phyloP scores from a whole-genome alignment of 2,888 invertebrate genomes.

The Aelia acuminata region DNA sequence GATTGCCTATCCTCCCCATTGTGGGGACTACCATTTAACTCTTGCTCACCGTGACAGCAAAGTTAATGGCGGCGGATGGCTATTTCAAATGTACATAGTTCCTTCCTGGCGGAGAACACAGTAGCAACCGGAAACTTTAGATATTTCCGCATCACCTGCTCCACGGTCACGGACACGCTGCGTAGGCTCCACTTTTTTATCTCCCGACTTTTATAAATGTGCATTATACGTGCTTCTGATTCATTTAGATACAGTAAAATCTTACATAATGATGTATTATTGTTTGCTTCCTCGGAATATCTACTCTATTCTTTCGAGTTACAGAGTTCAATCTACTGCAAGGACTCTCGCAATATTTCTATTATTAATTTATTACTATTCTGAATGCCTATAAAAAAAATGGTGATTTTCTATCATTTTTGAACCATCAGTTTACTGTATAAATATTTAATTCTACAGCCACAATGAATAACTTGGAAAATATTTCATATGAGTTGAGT shows the following conservation, averaged over 20 bases:
- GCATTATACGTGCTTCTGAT: not conserved
- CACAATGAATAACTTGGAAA: too few relatives aligned
- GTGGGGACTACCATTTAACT: not conserved
- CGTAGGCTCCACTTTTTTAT: not conserved
- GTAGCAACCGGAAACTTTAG: conserved; percentile 38
- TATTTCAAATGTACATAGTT: conserved; percentile 48
- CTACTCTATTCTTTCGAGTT: not conserved
- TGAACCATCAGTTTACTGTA: too few relatives aligned
- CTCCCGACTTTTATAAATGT: not conserved
- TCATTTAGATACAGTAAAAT: not conserved
- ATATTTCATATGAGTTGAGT: too few relatives aligned
- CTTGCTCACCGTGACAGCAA: not conserved
- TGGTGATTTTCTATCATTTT: too few relatives aligned
- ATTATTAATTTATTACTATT: not conserved
- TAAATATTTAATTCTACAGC: too few relatives aligned
- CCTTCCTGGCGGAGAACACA: conserved; percentile 41
- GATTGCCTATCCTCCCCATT: not conserved
- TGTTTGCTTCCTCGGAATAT: not conserved
- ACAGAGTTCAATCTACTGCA: too few relatives aligned
- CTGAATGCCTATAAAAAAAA: too few relatives aligned
- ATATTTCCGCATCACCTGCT: conserved; percentile 33
- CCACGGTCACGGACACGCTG: conserved; percentile 44
- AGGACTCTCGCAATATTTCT: too few relatives aligned
- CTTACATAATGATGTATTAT: not conserved
- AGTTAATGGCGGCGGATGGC: conserved; percentile 38